Base-by-base conservation (phyloP, 2,888 invertebrate genomes). In the Diplolepis rosae region DNA sequence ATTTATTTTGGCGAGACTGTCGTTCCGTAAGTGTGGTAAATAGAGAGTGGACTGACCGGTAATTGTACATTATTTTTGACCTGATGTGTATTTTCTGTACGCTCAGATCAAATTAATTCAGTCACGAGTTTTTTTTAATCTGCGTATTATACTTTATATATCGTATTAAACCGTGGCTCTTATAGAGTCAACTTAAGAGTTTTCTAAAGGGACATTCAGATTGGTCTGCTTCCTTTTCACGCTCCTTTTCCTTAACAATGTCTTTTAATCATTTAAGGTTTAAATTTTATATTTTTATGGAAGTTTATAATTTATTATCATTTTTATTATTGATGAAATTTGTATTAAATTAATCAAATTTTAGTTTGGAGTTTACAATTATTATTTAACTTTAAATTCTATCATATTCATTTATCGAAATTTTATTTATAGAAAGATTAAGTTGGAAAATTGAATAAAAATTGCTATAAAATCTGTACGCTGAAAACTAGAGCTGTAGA, bases 101-200 rank as follows among this genome's bases (percentile, higher is more conserved):
- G 3, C 15, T 18, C 18, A 18, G 45, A 45, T 45, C 45, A 18
- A 45, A 22, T 7, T 45, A 18, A 45, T 45, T 18, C 11, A 7
- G 18, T 45, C 45, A 45, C 7, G 18, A 18, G 45, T 48, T 72
- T 71, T 74, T n/a, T 74, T 72, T 52, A 71, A 74, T 66, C 71
- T 66, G 67, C 71, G 51, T 67, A 32, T 72, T 73, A 39, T 72
- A 70, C 22, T 69, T 61, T 61, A 35, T n/a, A n/a, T 52, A 52
- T 72, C 35, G 18, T 65, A 70, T 73, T 48, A 66, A 70, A 54
- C 61, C 54, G 66, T 73, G 75, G 71, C 75, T 75, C 72, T 75
- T 75, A 71, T 75, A 65, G 72, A 75, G 72, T 72, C 72, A 68
- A 65, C 18, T 30, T 65, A 18, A 39, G 30, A 61, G 13, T 61